phyloP scores from a whole-genome alignment of 2,113 vertebrate genomes.

The Podocnemis expansa region DNA sequence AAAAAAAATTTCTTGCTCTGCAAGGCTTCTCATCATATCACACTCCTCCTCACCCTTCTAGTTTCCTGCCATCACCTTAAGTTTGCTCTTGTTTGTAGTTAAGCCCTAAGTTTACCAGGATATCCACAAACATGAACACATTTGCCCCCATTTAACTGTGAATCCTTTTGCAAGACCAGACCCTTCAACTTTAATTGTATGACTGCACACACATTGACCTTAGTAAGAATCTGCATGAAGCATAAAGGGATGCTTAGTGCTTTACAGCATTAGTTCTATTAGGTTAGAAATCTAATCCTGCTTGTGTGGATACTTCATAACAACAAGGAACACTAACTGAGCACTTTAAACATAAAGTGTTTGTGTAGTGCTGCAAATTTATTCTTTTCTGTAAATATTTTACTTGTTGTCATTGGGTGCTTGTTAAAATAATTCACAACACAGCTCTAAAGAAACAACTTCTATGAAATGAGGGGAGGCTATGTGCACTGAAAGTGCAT shows the following conservation, averaged over 20 bases:
- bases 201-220: background rate
- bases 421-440: constrained; percentile 14
- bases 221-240: background rate
- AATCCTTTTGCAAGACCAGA: background rate
- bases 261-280: background rate
- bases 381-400: background rate
- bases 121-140: background rate
- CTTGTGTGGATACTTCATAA: too few species aligned
- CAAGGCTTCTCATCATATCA: background rate
- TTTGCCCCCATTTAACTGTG: background rate
- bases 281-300: background rate
- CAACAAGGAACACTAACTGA: background rate
- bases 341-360: background rate
- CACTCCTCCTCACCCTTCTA: background rate
- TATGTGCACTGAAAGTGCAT: constrained; percentile 55
- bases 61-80: background rate
- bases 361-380: background rate
- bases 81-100: background rate
- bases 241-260: background rate
- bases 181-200: background rate
- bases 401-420: background rate
- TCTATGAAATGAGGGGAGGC: constrained; percentile 65
- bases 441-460: constrained; percentile 54
- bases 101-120: background rate
- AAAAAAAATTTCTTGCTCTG: background rate